Evolutionary conservation across 2,888 invertebrate species (phyloP), one percentile per base, ranked within the genome.

Genomic region (Philereme vetulata): DNA sequence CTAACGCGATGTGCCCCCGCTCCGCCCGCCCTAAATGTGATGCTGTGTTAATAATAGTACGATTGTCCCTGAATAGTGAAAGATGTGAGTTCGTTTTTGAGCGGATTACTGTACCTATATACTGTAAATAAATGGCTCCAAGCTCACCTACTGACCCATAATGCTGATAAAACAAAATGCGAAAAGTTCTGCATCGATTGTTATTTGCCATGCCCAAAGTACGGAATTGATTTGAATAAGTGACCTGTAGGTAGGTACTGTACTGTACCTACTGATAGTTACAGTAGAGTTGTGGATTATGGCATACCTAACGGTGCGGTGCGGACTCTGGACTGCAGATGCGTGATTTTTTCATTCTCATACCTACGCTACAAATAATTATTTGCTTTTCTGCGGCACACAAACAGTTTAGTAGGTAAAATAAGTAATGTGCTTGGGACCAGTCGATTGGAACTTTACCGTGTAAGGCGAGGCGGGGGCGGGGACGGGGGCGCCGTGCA

Each of bases 401-500:
- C 11, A 4, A 40, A 34, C 11, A 45, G 45, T 45, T 21, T 21
- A 21, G 21, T 42, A 44, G 35, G 34, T 21, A 6, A 46, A n/a
- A n/a, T n/a, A n/a, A 51, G 35, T 4, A 46, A 55, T 21, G 51
- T 43, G 55, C 21, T 55, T 10, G 60, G 54, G 54, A 55, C 50
- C 60, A 53, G 21, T 21, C 11, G 11, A 4, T 44, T n/a, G 35
- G 11, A 34, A 36, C 38, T 43, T 11, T 8, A 6, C 11, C 11
- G 33, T 10, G 32, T 10, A 7, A 36, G 7, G 44, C 5, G 10
- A 7, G 21, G 8, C 5, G 36, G 46, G 5, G 47, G 11, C n/a
- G 36, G n/a, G 46, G 47, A 48, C 53, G 50, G 53, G 40, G 59
- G 11, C 36, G 33, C 40, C n/a, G 53, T 9, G 44, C 46, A 34